Evolutionary conservation across 2,797 vertebrate genomes (phyloP).

Genomic region (Pachyuromys duprasi): DNA sequence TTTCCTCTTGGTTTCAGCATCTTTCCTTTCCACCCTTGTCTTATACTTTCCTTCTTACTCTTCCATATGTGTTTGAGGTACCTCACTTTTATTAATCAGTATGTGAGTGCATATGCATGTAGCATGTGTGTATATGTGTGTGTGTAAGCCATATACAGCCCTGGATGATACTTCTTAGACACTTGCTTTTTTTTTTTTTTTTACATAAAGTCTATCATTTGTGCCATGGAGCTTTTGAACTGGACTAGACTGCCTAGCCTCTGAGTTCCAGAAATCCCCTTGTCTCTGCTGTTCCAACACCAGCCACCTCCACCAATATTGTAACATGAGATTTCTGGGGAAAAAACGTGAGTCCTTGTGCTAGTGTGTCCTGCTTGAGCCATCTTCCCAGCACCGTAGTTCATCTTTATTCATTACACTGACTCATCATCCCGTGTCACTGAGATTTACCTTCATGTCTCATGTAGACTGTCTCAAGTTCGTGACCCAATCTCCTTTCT

Average conservation of each 20-base stretch:
- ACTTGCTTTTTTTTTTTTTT: neutral
- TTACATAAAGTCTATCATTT: no score
- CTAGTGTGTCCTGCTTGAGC: no score
- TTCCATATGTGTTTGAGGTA: neutral
- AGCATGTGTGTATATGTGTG: neutral
- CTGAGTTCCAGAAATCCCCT: neutral
- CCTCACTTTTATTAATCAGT: neutral
- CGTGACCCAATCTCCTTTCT: neutral
- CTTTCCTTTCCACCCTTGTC: neutral
- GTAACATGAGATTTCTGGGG: neutral
- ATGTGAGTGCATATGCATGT: neutral
- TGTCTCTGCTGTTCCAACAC: neutral
- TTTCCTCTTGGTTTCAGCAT: neutral
- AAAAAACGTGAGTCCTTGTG: neutral
- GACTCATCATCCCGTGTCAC: neutral
- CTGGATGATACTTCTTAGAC: neutral
- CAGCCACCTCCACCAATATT: no score
- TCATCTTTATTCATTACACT: neutral
- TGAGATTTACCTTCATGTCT: neutral
- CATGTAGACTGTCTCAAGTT: neutral
- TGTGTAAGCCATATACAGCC: neutral
- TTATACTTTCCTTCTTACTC: neutral
- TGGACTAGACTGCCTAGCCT: neutral
- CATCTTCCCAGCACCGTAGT: neutral
- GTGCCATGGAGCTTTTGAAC: neutral